Percentiles rank a stretch among this genome's conserved stretches.
phyloP scores from a whole-genome alignment of 2,797 vertebrate genomes.

The Notamacropus eugenii region DNA sequence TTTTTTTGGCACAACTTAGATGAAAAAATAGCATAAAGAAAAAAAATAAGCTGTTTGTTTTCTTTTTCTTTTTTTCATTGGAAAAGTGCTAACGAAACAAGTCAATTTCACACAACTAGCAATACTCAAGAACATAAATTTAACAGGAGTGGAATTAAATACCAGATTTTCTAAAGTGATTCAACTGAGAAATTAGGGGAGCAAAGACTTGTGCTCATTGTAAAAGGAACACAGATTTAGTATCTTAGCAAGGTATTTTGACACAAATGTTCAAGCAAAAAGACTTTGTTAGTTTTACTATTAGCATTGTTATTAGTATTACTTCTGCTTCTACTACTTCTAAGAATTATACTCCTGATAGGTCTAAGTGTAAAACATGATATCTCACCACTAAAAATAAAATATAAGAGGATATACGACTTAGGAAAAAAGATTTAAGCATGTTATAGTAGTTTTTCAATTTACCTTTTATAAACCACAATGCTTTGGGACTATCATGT shows the following conservation, averaged over 20 bases:
- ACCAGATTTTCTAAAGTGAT: conserved; percentile 57
- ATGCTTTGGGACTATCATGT: background rate
- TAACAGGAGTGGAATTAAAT: conserved; percentile 66
- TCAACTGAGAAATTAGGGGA: conserved; percentile 32
- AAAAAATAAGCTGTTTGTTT: conserved; percentile 37
- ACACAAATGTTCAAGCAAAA: conserved; percentile 49
- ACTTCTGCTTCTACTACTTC: background rate
- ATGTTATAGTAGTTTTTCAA: background rate
- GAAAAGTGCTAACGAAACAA: conserved; percentile 65
- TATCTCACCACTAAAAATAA: background rate
- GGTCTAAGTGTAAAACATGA: background rate
- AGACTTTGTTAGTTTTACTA: conserved; percentile 34
- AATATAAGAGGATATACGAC: background rate
- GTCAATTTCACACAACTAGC: conserved; percentile 64
- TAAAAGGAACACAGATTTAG: conserved; percentile 36
- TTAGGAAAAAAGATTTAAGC: background rate
- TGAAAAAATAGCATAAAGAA: conserved; percentile 62
- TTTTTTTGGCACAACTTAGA: conserved; percentile 59
- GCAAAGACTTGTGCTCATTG: background rate
- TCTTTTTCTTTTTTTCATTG: conserved; percentile 57
- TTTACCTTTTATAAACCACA: background rate
- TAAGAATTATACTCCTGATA: background rate
- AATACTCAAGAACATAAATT: conserved; percentile 65
- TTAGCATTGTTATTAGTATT: background rate
- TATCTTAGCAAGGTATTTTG: conserved; percentile 62